Evolutionary conservation across 2,113 vertebrate species (phyloP).

Genomic region (Pedetes capensis): DNA sequence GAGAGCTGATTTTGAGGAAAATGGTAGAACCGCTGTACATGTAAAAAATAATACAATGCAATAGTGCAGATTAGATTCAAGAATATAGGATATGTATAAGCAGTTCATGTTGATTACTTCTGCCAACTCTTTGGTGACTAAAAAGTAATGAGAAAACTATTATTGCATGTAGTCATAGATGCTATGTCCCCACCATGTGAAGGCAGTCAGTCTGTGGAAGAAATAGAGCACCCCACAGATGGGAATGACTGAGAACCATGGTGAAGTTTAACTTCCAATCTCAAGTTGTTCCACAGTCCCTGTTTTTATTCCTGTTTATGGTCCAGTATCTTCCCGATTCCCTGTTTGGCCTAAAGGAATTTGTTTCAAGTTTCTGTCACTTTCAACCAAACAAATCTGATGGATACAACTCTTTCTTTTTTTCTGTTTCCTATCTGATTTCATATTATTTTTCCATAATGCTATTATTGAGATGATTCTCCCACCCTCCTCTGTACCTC

Average conservation of each 20-base stretch:
- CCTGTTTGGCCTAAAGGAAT: background rate
- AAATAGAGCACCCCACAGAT: background rate
- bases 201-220: background rate
- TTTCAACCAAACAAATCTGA: background rate
- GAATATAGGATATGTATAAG: background rate
- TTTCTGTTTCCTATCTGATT: background rate
- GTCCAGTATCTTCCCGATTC: background rate
- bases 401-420: background rate
- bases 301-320: background rate
- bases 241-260: background rate
- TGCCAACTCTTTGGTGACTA: background rate
- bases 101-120: background rate
- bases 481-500: background rate
- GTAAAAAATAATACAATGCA: no score
- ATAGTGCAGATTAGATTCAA: no score
- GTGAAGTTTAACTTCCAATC: background rate
- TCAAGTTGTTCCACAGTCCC: background rate
- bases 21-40: no score
- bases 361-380: conserved; percentile 10
- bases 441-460: background rate
- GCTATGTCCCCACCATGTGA: rapidly evolving
- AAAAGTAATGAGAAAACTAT: background rate
- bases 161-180: background rate
- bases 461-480: background rate
- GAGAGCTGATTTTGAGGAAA: no score